phyloP scores from a whole-genome alignment of 2,113 vertebrate species.

The Carollia perspicillata region DNA sequence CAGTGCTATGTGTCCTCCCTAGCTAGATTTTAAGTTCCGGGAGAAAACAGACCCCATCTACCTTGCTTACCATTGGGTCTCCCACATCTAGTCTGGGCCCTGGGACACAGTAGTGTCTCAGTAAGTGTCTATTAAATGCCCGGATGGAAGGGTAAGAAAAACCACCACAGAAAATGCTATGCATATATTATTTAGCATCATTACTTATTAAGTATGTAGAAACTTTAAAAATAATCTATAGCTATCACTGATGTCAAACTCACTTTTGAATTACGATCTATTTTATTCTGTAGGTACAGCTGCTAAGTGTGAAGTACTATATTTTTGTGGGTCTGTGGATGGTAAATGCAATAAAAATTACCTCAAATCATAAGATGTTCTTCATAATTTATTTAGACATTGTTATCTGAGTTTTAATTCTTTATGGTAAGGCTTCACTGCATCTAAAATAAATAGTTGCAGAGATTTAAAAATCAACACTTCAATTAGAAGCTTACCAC shows the following conservation, averaged over 20 bases:
- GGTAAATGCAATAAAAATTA: background rate
- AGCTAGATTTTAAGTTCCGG: background rate
- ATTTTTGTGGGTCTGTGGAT: background rate
- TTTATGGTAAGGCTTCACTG: constrained; percentile 33
- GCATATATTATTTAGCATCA: background rate
- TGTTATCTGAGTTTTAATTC: constrained; percentile 42
- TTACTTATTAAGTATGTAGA: background rate
- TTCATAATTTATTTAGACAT: constrained; percentile 34
- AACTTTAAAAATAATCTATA: background rate
- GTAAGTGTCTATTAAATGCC: background rate
- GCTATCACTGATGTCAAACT: constrained; percentile 8
- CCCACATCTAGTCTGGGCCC: background rate
- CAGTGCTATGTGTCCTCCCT: background rate
- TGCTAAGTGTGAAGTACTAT: background rate
- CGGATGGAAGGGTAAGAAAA: background rate
- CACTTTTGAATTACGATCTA: background rate
- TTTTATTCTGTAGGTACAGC: background rate
- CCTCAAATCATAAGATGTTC: constrained; percentile 1
- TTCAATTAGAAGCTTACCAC: constrained; percentile 20
- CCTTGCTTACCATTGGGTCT: background rate
- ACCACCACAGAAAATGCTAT: background rate
- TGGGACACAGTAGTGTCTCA: background rate
- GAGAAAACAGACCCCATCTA: background rate
- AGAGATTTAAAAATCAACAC: constrained; percentile 55
- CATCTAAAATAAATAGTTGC: constrained; percentile 40